Percentiles rank a stretch among this genome's conserved stretches.
These are phyloP conservation scores for Thumatha senex DNA, from an alignment of 2,888 invertebrate species.

Conservation along the genomic window DNA sequence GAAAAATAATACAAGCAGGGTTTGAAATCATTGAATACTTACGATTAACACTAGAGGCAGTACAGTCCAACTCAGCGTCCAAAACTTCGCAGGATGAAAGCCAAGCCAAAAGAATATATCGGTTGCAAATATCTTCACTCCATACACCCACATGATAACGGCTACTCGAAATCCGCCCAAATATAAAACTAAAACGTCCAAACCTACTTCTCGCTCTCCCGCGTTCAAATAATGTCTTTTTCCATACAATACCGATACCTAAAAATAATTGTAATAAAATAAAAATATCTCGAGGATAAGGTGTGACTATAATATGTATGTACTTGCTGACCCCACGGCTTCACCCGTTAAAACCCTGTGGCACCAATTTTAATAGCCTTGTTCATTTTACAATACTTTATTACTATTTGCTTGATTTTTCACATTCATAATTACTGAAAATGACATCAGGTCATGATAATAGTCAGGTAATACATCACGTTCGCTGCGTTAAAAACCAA, in stretches of 20 bases:
- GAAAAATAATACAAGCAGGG: no score
- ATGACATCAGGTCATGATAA: no score
- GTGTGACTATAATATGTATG: no score
- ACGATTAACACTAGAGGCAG: constrained; percentile 56
- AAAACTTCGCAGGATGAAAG: constrained; percentile 65
- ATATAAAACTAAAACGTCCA: constrained; percentile 47
- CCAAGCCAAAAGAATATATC: constrained; percentile 71
- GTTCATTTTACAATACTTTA: no score
- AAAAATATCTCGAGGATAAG: background rate
- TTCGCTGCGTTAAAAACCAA: no score
- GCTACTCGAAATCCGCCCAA: constrained; percentile 56
- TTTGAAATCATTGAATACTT: constrained; percentile 29
- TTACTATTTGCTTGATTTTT: no score
- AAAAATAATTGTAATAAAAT: constrained; percentile 21
- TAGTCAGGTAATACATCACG: no score
- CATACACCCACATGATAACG: constrained; percentile 68
- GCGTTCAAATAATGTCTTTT: constrained; percentile 2
- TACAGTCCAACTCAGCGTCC: constrained; percentile 55
- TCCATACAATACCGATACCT: constrained; percentile 30
- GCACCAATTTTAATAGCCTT: no score
- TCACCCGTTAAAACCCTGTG: no score
- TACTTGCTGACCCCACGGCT: no score
- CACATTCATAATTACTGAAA: no score
- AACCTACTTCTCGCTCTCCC: constrained; percentile 39
- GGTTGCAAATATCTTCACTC: constrained; percentile 56